Conservation (phyloP, 64 coral and sea anemone genomes). For the Dendronephthya gigantea region DNA sequence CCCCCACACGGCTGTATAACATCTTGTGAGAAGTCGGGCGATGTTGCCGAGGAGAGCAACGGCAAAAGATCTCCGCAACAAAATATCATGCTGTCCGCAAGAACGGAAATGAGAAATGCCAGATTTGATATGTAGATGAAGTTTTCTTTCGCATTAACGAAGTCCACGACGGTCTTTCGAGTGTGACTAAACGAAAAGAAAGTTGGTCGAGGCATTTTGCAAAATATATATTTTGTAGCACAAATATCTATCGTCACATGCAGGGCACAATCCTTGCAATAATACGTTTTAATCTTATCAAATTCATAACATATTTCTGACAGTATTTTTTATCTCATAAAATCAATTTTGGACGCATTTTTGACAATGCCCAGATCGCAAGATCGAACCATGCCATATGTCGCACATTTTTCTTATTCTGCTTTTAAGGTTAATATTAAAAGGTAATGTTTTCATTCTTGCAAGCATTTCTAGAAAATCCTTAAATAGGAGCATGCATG, state of each 20-base stretch:
- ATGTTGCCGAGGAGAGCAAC: constrained; percentile 82
- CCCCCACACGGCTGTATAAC: constrained; percentile 97
- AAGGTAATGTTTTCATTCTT: too few species aligned
- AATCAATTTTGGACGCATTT: not conserved
- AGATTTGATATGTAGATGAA: constrained; percentile 85
- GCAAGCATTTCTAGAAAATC: too few species aligned
- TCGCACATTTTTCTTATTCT: too few species aligned
- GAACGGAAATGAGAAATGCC: constrained; percentile 84
- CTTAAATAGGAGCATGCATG: too few species aligned
- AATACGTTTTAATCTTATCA: too few species aligned
- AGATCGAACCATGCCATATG: too few species aligned
- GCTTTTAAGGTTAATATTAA: too few species aligned
- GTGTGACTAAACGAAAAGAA: constrained; percentile 55
- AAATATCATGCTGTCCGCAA: constrained; percentile 92
- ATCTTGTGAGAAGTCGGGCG: constrained; percentile 91
- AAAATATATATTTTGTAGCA: too few species aligned
- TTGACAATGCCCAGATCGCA: too few species aligned
- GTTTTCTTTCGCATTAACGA: constrained; percentile 98
- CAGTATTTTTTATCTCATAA: too few species aligned
- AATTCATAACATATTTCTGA: too few species aligned
- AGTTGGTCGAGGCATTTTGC: not conserved
- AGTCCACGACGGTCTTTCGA: constrained; percentile 91
- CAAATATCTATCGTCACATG: not conserved
- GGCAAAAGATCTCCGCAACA: constrained; percentile 90
- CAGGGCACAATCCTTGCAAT: too few species aligned